A percentile compares a stretch with the other conserved stretches of the same genome.
Evolutionary conservation across 1,140 invertebrate genomes (phyloP).

Genomic region (Neotoxoptera formosana): DNA sequence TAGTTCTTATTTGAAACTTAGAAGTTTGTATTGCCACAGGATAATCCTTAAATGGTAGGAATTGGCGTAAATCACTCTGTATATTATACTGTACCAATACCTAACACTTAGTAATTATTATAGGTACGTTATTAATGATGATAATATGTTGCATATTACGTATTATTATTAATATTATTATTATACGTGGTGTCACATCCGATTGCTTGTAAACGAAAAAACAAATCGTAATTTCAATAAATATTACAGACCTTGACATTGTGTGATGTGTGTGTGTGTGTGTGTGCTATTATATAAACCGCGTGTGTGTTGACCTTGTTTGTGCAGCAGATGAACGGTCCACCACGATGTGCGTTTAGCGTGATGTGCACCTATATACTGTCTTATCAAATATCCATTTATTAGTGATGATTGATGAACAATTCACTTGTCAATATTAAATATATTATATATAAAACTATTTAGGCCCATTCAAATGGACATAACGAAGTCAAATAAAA

Average conservation of each 20-base stretch:
- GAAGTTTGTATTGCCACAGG: too few relatives aligned
- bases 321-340: neutral
- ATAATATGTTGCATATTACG: neutral
- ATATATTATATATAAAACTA: too few relatives aligned
- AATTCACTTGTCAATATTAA: neutral
- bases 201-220: neutral
- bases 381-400: neutral
- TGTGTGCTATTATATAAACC: neutral
- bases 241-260: constrained; percentile 7
- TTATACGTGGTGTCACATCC: neutral
- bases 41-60: neutral
- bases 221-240: neutral
- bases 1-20: too few relatives aligned
- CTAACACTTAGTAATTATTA: neutral
- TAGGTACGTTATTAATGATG: neutral
- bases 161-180: neutral
- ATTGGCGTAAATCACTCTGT: neutral
- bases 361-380: neutral
- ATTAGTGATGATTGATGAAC: neutral
- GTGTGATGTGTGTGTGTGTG: neutral
- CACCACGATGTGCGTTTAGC: neutral
- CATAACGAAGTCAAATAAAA: neutral
- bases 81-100: neutral
- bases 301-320: neutral
- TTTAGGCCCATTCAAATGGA: too few relatives aligned